Percentiles rank a stretch among this genome's conserved stretches.
These are phyloP conservation scores for Propithecus coquereli DNA, from an alignment of 2,113 vertebrate genomes.

Conservation along the genomic window DNA sequence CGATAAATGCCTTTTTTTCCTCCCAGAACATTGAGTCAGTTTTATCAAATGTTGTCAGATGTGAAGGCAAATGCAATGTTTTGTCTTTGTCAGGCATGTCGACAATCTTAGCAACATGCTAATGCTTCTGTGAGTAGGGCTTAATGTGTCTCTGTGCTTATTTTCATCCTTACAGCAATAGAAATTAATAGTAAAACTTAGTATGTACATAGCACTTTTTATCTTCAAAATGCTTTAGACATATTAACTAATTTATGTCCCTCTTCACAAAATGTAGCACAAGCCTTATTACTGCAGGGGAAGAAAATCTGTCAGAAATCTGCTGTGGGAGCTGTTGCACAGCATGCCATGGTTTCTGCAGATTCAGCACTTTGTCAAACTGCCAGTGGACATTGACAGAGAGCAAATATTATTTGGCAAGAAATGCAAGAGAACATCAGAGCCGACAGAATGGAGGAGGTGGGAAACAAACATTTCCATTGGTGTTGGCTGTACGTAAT, in stretches of 20 bases:
- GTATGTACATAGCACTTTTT: neutral
- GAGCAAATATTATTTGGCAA: conserved; percentile 52
- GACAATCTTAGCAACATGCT: neutral
- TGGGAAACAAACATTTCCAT: neutral
- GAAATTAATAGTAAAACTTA: conserved; percentile 34
- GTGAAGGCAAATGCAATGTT: conserved; percentile 34
- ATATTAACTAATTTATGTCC: conserved; percentile 43
- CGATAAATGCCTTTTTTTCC: neutral
- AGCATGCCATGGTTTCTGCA: neutral
- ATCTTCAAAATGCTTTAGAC: conserved; percentile 47
- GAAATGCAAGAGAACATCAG: conserved; percentile 46
- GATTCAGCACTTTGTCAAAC: conserved; percentile 56
- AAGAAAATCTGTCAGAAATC: conserved; percentile 47
- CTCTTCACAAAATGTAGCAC: conserved; percentile 37
- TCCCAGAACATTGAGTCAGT: neutral
- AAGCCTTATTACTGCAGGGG: neutral
- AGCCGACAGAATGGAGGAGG: neutral
- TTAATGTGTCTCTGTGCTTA: neutral
- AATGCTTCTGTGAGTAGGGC: neutral
- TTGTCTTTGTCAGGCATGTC: neutral
- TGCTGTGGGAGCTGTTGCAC: neutral
- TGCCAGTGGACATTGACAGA: conserved; percentile 40
- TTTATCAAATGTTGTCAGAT: conserved; percentile 54
- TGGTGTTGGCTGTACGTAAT: neutral
- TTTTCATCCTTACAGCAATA: conserved; percentile 16